phyloP scores from a whole-genome alignment of 2,888 invertebrate genomes.

The Dryobotodes eremita region DNA sequence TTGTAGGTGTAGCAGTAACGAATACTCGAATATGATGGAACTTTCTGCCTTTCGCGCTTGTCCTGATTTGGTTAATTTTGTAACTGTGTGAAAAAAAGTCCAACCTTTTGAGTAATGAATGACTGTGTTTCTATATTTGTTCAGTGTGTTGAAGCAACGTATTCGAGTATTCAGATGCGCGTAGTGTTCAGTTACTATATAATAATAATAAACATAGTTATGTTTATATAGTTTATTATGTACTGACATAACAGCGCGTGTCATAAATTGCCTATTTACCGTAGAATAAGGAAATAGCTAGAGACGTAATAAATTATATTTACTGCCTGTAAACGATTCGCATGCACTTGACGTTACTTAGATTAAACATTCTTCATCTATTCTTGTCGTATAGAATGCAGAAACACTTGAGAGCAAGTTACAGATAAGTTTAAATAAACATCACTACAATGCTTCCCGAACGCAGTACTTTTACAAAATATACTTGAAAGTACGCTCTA shows the following conservation, averaged over 20 bases:
- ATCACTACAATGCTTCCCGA: conserved; percentile 3
- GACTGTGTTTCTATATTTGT: neutral
- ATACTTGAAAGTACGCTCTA: conserved; percentile 34
- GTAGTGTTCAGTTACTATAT: conserved; percentile 70
- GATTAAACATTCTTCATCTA: conserved; percentile 3
- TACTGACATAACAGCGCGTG: conserved; percentile 69
- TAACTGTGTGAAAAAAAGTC: neutral
- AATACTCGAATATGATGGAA: conserved; percentile 48
- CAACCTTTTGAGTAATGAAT: neutral
- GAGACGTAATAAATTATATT: conserved; percentile 65
- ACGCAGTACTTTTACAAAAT: conserved; percentile 30
- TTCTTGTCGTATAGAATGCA: neutral
- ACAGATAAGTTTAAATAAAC: conserved; percentile 8
- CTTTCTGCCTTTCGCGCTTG: neutral
- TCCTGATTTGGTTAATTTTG: neutral
- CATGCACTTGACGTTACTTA: conserved; percentile 41
- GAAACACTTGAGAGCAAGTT: conserved; percentile 1
- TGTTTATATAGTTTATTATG: conserved; percentile 83
- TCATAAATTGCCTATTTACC: conserved; percentile 72
- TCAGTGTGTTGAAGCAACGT: conserved; percentile 10
- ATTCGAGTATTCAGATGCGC: conserved; percentile 52
- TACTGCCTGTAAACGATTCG: conserved; percentile 49
- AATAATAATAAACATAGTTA: conserved; percentile 78
- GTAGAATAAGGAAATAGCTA: conserved; percentile 61
- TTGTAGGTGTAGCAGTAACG: conserved; percentile 50